A percentile compares a stretch with the other conserved stretches of the same genome.
Conservation (phyloP, 2,888 invertebrate genomes). For the Gari tellinella region DNA sequence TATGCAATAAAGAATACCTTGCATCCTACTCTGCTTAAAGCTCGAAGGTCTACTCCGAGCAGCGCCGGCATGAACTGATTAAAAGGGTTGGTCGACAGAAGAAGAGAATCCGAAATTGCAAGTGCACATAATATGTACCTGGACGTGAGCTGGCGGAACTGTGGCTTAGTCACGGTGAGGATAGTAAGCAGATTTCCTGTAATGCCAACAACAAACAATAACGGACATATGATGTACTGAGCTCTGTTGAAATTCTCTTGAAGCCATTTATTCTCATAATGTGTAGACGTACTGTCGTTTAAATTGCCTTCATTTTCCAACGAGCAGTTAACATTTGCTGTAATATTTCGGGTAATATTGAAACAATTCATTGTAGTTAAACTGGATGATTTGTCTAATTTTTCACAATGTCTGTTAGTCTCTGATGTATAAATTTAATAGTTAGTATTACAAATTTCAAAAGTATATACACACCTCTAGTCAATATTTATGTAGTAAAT, state of each 20-base stretch:
- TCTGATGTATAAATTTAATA: too few species aligned
- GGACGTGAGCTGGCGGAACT: slow-evolving; percentile 20
- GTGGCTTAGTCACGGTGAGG: slow-evolving; percentile 15
- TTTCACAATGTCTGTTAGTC: too few species aligned
- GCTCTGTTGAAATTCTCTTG: slow-evolving; percentile 16
- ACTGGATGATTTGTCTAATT: too few species aligned
- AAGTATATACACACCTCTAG: too few species aligned
- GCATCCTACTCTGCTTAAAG: slow-evolving; percentile 48
- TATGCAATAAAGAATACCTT: slow-evolving; percentile 56
- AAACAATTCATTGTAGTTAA: too few species aligned
- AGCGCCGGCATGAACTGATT: slow-evolving; percentile 27
- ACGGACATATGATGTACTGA: slow-evolving; percentile 21
- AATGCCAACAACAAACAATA: slow-evolving; percentile 18
- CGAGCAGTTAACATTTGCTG: too few species aligned
- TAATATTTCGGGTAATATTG: too few species aligned
- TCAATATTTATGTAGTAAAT: too few species aligned
- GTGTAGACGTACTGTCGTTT: too few species aligned
- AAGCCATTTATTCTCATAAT: neutral
- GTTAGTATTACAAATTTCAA: too few species aligned
- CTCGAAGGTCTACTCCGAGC: slow-evolving; percentile 51
- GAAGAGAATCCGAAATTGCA: slow-evolving; percentile 26
- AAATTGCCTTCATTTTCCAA: too few species aligned
- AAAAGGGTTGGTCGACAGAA: slow-evolving; percentile 25
- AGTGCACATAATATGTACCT: slow-evolving; percentile 19
- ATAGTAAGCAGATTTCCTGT: slow-evolving; percentile 16